These are phyloP conservation scores for Mnemiopsis leidyi DNA, from an alignment of 37 sponge, comb jelly and placozoan species.

Conservation along the genomic window DNA sequence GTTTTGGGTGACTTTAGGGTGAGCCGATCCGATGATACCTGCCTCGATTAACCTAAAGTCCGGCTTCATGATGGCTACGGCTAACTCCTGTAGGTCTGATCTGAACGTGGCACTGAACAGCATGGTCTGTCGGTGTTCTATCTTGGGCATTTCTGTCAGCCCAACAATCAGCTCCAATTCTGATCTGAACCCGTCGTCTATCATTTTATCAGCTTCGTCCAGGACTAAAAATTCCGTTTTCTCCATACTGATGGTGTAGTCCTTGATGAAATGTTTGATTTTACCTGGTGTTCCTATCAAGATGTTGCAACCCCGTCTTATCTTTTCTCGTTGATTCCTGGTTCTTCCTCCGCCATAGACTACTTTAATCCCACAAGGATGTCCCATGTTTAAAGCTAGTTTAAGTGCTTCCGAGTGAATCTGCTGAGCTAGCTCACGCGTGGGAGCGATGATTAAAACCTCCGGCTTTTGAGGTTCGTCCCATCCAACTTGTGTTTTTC, in stretches of 20 bases:
- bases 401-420: conserved; percentile 85
- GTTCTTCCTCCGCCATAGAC: conserved; percentile 87
- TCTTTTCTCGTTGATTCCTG: conserved; percentile 73
- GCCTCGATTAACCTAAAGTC: not conserved
- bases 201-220: conserved; percentile 96
- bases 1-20: not conserved
- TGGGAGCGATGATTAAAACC: conserved; percentile 85
- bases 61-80: not conserved
- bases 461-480: conserved; percentile 69
- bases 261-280: conserved; percentile 80
- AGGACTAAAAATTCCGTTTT: conserved; percentile 76
- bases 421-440: conserved; percentile 89
- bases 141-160: conserved; percentile 73
- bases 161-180: conserved; percentile 77
- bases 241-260: conserved; percentile 75
- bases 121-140: conserved; percentile 81
- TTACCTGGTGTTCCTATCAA: conserved; percentile 89
- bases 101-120: conserved; percentile 53
- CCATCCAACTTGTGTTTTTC: not conserved
- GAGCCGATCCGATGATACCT: conserved; percentile 8
- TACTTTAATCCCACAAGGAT: conserved; percentile 73
- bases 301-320: conserved; percentile 88
- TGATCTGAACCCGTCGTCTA: conserved; percentile 91
- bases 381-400: conserved; percentile 75
- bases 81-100: not conserved